A percentile compares a stretch with the other conserved stretches of the same genome.
phyloP scores from a whole-genome alignment of 2,888 invertebrate species.

The Plagodis dolabraria region DNA sequence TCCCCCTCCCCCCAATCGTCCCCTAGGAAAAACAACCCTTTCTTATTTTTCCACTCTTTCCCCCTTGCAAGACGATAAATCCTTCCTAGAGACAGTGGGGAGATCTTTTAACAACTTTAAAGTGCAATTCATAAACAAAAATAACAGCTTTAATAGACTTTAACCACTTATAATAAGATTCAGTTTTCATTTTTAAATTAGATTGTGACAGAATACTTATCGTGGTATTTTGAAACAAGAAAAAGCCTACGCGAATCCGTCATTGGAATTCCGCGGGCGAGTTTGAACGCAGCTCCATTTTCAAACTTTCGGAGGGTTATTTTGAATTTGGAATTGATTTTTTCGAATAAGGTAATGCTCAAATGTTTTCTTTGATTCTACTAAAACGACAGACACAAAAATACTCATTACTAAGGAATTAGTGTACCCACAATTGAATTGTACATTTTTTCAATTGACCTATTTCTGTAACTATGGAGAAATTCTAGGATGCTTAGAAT shows the following conservation, averaged over 20 bases:
- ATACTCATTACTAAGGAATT: no score
- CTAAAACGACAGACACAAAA: no score
- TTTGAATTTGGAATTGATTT: conserved; percentile 64
- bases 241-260: conserved; percentile 82
- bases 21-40: conserved; percentile 83
- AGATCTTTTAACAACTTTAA: conserved; percentile 67
- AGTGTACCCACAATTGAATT: no score
- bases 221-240: conserved; percentile 69
- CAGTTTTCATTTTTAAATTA: conserved; percentile 12
- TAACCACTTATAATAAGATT: conserved; percentile 7
- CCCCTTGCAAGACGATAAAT: conserved; percentile 83
- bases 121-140: conserved; percentile 1
- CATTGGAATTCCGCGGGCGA: conserved; percentile 82
- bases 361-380: no score
- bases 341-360: background rate
- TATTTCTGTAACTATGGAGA: no score
- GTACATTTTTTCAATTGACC: no score
- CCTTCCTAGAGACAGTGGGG: conserved; percentile 81
- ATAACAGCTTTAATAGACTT: conserved; percentile 3
- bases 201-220: conserved; percentile 31
- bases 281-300: conserved; percentile 70
- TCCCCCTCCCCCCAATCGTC: conserved; percentile 59
- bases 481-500: no score
- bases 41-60: conserved; percentile 80
- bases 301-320: conserved; percentile 60